These are phyloP conservation scores for Eretmochelys imbricata DNA, from an alignment of 2,113 vertebrate species.

Conservation along the genomic window DNA sequence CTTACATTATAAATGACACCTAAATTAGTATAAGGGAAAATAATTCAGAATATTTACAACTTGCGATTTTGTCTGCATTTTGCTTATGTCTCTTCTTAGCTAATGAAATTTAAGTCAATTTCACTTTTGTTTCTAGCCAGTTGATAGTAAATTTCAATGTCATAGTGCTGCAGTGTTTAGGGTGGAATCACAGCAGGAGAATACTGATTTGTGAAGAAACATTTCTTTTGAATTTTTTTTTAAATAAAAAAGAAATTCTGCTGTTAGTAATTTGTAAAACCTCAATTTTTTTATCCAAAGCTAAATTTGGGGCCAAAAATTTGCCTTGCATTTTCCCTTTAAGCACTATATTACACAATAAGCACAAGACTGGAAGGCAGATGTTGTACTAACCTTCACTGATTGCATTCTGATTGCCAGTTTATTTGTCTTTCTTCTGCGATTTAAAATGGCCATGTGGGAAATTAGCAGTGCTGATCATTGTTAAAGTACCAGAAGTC, in stretches of 20 bases:
- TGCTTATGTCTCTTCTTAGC: neutral
- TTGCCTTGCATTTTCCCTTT: neutral
- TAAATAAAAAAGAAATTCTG: neutral
- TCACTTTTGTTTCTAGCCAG: neutral
- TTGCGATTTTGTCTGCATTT: neutral
- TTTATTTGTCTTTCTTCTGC: constrained; percentile 46
- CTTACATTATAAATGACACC: neutral
- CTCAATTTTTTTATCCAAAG: neutral
- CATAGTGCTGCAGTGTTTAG: rapidly evolving
- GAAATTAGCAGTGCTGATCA: constrained; percentile 57
- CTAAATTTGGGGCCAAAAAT: neutral
- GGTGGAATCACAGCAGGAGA: neutral
- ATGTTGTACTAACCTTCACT: constrained; percentile 59
- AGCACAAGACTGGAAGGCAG: constrained; percentile 46
- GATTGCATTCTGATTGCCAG: constrained; percentile 50
- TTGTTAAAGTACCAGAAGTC: constrained; percentile 1
- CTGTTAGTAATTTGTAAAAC: neutral
- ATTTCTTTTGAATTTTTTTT: neutral
- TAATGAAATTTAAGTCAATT: neutral
- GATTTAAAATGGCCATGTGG: constrained; percentile 31
- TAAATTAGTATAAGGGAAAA: neutral
- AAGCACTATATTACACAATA: neutral
- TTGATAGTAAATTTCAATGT: neutral
- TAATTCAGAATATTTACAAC: neutral
- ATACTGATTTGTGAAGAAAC: neutral